Base-by-base conservation (phyloP, 2,888 invertebrate genomes). In the Unio delphinus region DNA sequence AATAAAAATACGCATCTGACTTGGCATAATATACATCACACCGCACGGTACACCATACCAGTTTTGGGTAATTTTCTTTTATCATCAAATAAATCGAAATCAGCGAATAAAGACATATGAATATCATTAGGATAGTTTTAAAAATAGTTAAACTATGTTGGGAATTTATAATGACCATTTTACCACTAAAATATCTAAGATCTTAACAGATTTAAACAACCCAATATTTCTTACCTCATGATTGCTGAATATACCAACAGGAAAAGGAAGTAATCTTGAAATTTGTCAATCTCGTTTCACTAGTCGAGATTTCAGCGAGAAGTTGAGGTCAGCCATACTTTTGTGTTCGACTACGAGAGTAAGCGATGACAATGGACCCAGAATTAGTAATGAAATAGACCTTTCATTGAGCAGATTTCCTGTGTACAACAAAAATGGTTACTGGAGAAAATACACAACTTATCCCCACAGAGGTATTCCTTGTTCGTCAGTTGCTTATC, bases 381-480 rank as follows among this genome's bases (percentile, higher is more conserved):
- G 65, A 65, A 59, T 59, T 59, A 8, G 59, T 59, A 23, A 28
- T 59, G 23, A 65, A 34, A 7, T 65, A 45, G 45, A 1, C 45
- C 45, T 45, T 45, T 45, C 45, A 45, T 45, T 45, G 45, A 45
- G 11, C 15, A 1, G n/a, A n/a, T 58, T 26, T 15, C 20, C 55
- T 4, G 18, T 4, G 20, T 59, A 61, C 5, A 62, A 4, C 23
- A 70, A 66, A 15, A 26, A 85, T 85, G 85, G 85, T 83, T 63
- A 80, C 81, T 60, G 83, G 81, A 55, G 85, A 83, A 69, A 82
- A 80, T 64, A 80, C 77, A 30, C 81, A 83, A 71, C 74, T 84
- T 66, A 81, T 85, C 18, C 83, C 83, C n/a, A 70, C 77, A 17
- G 82, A 83, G 81, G 85, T 85, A 72, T 65, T 70, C 59, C 58